Conservation (phyloP, 2,113 vertebrate species). For the Clinocottus analis region DNA sequence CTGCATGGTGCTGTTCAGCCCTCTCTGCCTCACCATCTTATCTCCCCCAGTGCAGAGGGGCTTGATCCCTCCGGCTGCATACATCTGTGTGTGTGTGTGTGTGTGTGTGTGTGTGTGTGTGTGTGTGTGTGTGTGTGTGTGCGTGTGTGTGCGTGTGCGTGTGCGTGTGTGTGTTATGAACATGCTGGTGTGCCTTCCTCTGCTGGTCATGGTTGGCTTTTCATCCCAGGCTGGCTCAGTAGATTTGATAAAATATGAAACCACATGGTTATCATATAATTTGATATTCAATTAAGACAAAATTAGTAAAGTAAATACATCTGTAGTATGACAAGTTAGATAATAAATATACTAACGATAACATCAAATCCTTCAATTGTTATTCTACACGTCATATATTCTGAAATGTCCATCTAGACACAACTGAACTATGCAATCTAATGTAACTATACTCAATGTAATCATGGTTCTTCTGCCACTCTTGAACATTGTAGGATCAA, state of each 20-base stretch:
- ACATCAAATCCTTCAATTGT: too few relatives aligned
- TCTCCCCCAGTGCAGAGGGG: conserved; percentile 73
- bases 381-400: too few relatives aligned
- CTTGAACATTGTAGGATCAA: too few relatives aligned
- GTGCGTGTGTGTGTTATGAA: neutral
- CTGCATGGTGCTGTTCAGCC: conserved; percentile 45
- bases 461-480: too few relatives aligned
- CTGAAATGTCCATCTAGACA: too few relatives aligned
- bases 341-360: too few relatives aligned
- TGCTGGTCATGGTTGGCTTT: neutral
- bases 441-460: too few relatives aligned
- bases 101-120: conserved; percentile 11
- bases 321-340: too few relatives aligned
- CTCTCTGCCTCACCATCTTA: conserved; percentile 67
- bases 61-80: conserved; percentile 62
- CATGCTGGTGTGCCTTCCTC: neutral
- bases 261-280: neutral
- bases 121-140: neutral
- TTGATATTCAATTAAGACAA: neutral
- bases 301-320: neutral
- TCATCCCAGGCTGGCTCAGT: neutral
- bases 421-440: too few relatives aligned
- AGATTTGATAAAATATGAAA: neutral
- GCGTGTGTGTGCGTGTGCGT: neutral
- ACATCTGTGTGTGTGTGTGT: conserved; percentile 32